Evolutionary conservation across 1,140 invertebrate genomes (phyloP), one percentile per base, ranked within the genome.

Genomic region (Musca domestica): DNA sequence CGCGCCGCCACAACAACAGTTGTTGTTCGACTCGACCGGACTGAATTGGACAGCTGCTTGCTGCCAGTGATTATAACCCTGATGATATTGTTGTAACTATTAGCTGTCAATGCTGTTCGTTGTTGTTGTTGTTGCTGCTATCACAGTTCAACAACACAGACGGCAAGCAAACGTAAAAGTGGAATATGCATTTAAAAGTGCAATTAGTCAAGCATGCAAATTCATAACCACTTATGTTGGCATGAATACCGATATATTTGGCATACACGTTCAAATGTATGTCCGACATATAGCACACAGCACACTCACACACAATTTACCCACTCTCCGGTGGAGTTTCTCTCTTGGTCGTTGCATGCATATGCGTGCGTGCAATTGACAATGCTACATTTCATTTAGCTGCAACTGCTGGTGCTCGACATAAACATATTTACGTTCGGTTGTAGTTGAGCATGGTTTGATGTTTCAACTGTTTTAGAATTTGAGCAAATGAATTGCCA

Each of bases 171-270:
- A 9, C 34, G 34, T 41, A 9, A 41, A 41, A 41, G 34, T 41
- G 34, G 34, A 41, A 41, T 54, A 54, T 54, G 52, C 52, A 54
- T 54, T 54, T 54, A 23, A 54, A 54, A 54, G 52, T 54, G 52
- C 52, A 54, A 54, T 54, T 54, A 54, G 52, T 54, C 52, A 54
- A 54, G 52, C 52, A 54, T 54, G 52, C 52, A 54, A 54, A 54
- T 54, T 54, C 52, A 54, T 54, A 54, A 54, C 52, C 52, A 54
- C 52, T 54, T 23, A 23, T 23, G 52, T 54, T 54, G 20, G 52
- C 23, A 23, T 54, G 22, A 54, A 54, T 54, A 15, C 19, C 52
- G 48, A 19, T 19, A 51, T 51, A 14, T 51, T 19, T 19, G 48
- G 17, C 20, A 51, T 22, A 51, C 48, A 51, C 48, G 20, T 17